Evolutionary conservation across 37 sponge, comb jelly and placozoan species (phyloP).

Genomic region (Halichondria panicea): DNA sequence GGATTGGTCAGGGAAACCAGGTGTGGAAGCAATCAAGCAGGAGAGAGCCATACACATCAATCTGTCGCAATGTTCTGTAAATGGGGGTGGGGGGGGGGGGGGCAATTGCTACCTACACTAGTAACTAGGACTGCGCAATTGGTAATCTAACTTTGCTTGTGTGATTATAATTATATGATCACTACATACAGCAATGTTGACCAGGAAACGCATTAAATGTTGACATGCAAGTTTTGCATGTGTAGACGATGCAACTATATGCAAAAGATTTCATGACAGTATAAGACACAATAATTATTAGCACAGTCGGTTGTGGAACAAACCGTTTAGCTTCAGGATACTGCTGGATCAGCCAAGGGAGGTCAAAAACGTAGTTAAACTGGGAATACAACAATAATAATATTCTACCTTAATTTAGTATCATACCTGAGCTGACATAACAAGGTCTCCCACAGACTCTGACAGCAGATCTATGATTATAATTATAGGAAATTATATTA

Average conservation of each 20-base stretch:
- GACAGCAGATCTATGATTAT: constrained; percentile 16
- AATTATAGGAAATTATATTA: too few species aligned
- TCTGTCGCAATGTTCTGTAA: too few species aligned
- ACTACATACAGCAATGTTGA: neutral
- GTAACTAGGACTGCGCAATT: neutral
- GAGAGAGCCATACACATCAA: too few species aligned
- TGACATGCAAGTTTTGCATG: too few species aligned
- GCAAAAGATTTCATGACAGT: neutral
- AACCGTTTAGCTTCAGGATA: constrained; percentile 67
- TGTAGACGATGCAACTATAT: neutral
- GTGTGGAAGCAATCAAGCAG: too few species aligned
- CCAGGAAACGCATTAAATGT: too few species aligned
- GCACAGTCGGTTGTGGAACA: too few species aligned
- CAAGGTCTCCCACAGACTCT: constrained; percentile 57
- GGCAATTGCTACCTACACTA: too few species aligned
- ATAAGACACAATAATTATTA: neutral
- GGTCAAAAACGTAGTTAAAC: constrained; percentile 94
- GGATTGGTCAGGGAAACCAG: too few species aligned
- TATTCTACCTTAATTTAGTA: neutral
- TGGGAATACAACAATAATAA: constrained; percentile 7
- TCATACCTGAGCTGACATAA: constrained; percentile 72
- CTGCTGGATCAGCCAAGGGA: constrained; percentile 88
- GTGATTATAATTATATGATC: neutral
- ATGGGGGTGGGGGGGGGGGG: too few species aligned
- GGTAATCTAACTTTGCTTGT: neutral